Evolutionary conservation across 2,888 invertebrate species (phyloP).

Genomic region (Drosophila algonquin): DNA sequence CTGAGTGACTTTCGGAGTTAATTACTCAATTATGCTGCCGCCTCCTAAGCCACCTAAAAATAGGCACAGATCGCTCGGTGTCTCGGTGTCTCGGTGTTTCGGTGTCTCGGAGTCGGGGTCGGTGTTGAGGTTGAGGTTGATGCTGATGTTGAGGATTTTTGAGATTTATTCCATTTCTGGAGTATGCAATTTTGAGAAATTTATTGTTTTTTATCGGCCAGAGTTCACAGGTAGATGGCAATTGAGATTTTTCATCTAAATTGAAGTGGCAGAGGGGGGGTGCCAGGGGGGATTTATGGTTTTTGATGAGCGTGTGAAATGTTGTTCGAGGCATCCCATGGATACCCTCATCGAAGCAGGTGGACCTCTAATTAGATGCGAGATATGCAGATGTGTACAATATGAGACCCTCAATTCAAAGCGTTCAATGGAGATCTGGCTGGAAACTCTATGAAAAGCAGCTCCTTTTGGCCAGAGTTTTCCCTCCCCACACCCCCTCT

Average conservation of each 20-base stretch:
- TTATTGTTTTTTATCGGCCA: slow-evolving; percentile 71
- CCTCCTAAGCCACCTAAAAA: slow-evolving; percentile 21
- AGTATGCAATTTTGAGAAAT: slow-evolving; percentile 64
- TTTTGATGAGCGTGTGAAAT: slow-evolving; percentile 64
- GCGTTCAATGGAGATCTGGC: background rate
- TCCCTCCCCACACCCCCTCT: background rate
- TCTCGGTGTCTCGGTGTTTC: fast-evolving
- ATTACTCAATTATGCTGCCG: slow-evolving; percentile 72
- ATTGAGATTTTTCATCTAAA: slow-evolving; percentile 53
- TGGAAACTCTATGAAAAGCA: background rate
- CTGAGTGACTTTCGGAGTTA: slow-evolving; percentile 59
- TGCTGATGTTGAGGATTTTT: slow-evolving; percentile 2
- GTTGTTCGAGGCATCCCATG: slow-evolving; percentile 16
- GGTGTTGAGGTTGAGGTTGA: too few relatives aligned
- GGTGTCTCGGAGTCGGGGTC: too few relatives aligned
- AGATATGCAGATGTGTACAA: slow-evolving; percentile 9
- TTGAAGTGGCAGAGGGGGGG: slow-evolving; percentile 22
- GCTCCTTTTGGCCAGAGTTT: background rate
- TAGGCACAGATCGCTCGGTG: slow-evolving; percentile 23
- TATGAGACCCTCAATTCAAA: slow-evolving; percentile 25
- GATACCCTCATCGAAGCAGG: slow-evolving; percentile 26
- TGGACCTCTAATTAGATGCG: slow-evolving; percentile 39
- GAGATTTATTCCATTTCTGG: slow-evolving; percentile 5
- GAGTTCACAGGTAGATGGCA: slow-evolving; percentile 55
- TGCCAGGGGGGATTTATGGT: slow-evolving; percentile 31